A percentile compares a stretch with the other conserved stretches of the same genome.
Evolutionary conservation across 30 jellyfish, hydroid and myxozoan species (phyloP).

Genomic region (Aurelia sp.): DNA sequence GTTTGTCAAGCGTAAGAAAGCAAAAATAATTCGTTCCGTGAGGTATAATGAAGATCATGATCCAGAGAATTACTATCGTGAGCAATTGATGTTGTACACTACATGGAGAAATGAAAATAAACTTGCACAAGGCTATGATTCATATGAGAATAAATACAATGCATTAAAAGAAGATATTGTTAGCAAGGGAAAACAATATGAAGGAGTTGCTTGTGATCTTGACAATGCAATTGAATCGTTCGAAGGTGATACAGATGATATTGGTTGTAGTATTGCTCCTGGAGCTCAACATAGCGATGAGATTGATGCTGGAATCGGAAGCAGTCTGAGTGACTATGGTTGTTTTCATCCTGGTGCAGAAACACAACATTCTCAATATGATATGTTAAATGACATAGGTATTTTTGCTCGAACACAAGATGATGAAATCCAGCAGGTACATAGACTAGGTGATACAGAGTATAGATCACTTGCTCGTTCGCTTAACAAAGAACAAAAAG

Average conservation of each 20-base stretch:
- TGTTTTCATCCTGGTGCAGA: conserved; percentile 28
- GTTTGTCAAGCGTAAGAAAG: conserved; percentile 2
- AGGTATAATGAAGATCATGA: neutral
- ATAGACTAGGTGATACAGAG: neutral
- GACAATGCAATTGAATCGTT: neutral
- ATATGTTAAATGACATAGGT: conserved; percentile 11
- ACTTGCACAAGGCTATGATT: conserved; percentile 3
- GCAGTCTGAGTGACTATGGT: conserved; percentile 4
- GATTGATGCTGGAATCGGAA: neutral
- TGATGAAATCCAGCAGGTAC: too few species aligned
- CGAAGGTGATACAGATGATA: neutral
- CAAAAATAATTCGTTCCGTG: conserved; percentile 5
- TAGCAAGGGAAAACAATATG: neutral
- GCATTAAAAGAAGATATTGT: neutral
- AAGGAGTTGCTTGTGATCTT: neutral
- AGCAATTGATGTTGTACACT: conserved; percentile 25
- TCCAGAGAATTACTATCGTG: conserved; percentile 22
- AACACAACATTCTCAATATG: neutral
- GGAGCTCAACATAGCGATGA: conserved; percentile 18
- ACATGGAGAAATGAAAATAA: conserved; percentile 39
- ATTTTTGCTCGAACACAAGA: neutral
- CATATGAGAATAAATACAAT: neutral
- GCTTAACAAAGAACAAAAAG: conserved; percentile 14
- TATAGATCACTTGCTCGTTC: neutral
- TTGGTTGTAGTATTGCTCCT: conserved; percentile 22